Evolutionary conservation across 2,113 vertebrate genomes (phyloP), one percentile per base, ranked within the genome.

Genomic region (Pterocles burchelli): DNA sequence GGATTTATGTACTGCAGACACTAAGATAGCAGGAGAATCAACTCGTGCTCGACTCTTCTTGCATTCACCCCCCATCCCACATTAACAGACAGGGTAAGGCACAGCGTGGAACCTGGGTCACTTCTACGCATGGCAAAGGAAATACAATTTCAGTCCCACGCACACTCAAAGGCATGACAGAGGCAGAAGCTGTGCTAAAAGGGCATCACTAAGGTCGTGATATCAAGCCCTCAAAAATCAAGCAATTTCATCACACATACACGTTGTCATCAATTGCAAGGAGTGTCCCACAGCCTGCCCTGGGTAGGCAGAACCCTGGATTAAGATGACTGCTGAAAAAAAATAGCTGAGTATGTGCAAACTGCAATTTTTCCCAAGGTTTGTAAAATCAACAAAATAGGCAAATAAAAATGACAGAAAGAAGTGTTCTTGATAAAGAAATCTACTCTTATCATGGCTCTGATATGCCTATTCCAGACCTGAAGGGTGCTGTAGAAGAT

Each of bases 1-100:
- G 84, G 93, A 97, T 96, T 94, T 96, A 96, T 95, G 88, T 92
- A 95, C 93, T 96, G 90, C 96, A 94, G 96, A 85, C 93, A 90
- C 65, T 85, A 57, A 94, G 96, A 89, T 33, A 96, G 83, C 73
- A 79, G 73, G 65, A 86, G 92, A 94, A 89, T 55, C 93, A 85
- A 82, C 88, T 89, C 29, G 16, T 9, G 7, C 86, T 70, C 9
- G 0, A 36, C 86, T 89, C 5, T 3, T 72, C 88, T 85, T 34
- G 83, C 76, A 87, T 81, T 72, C 86, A 49, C 31, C 22, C 85
- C 59, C 66, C 16, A n/a, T 81, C 90, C 92, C 57, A 3, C 2
- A 38, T 13, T 45, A 88, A 88, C 65, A 68, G 78, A 81, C 78
- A 91, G 61, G 31, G 26, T 28, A n/a, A 86, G 38, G 17, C 4